Conservation (phyloP, 2,888 invertebrate genomes). For the Cephonodes hylas region DNA sequence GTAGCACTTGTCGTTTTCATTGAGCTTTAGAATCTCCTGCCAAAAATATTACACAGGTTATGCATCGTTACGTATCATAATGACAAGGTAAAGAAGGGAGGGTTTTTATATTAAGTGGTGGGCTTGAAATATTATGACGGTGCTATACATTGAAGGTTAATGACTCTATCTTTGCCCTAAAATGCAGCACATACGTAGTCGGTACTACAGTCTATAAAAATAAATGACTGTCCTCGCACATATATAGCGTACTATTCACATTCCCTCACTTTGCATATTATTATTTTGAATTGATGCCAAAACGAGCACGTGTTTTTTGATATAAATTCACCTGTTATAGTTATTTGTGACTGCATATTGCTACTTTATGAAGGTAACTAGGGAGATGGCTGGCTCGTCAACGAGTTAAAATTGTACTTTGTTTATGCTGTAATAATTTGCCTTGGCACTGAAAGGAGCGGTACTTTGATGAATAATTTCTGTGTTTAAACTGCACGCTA, state of each 20-base stretch:
- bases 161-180: neutral
- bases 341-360: constrained; percentile 1
- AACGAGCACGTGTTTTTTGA: constrained; percentile 49
- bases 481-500: constrained; percentile 2
- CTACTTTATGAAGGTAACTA: constrained; percentile 7
- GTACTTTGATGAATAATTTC: constrained; percentile 8
- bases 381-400: neutral
- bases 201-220: neutral
- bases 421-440: constrained; percentile 4
- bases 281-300: constrained; percentile 64
- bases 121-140: neutral
- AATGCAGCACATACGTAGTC: neutral
- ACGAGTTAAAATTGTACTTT: constrained; percentile 5
- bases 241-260: neutral
- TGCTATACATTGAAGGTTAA: neutral
- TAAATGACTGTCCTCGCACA: neutral
- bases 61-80: neutral
- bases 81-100: neutral
- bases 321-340: constrained; percentile 4
- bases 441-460: constrained; percentile 10
- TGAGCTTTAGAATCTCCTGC: too few relatives aligned
- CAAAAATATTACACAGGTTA: too few relatives aligned
- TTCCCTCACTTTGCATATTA: constrained; percentile 36
- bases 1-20: too few relatives aligned
- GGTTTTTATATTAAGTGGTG: neutral